Evolutionary conservation across 2,113 vertebrate genomes (phyloP).

Genomic region (Sialia sialis): DNA sequence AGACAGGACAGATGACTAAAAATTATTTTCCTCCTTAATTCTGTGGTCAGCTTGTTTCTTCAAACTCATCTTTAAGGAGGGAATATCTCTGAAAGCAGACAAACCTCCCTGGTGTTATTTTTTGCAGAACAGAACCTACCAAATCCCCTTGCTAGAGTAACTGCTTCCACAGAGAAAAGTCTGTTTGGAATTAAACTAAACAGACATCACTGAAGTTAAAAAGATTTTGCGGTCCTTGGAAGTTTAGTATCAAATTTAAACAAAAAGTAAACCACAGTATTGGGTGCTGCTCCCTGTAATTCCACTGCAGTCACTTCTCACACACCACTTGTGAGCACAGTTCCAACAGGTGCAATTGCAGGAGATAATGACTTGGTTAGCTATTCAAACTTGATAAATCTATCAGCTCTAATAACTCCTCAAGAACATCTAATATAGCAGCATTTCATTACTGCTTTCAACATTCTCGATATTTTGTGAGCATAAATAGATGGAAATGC

Average conservation of each 20-base stretch:
- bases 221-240: background rate
- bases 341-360: background rate
- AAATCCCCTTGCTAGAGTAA: background rate
- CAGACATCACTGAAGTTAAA: background rate
- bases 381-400: background rate
- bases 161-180: background rate
- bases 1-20: background rate
- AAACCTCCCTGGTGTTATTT: background rate
- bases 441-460: constrained; percentile 49
- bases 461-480: constrained; percentile 40
- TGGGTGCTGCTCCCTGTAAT: background rate
- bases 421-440: constrained; percentile 47
- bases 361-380: background rate
- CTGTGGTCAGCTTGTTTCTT: background rate
- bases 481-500: constrained; percentile 28
- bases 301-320: constrained; percentile 14
- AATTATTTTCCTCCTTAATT: background rate
- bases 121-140: background rate
- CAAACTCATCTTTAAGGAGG: background rate
- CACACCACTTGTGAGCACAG: constrained; percentile 15
- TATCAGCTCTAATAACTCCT: constrained; percentile 42
- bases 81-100: background rate
- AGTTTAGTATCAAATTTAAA: constrained; percentile 17
- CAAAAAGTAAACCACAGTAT: constrained; percentile 19
- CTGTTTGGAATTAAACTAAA: background rate